Evolutionary conservation across 2,797 vertebrate species (phyloP).

Genomic region (Lepus oiostolus): DNA sequence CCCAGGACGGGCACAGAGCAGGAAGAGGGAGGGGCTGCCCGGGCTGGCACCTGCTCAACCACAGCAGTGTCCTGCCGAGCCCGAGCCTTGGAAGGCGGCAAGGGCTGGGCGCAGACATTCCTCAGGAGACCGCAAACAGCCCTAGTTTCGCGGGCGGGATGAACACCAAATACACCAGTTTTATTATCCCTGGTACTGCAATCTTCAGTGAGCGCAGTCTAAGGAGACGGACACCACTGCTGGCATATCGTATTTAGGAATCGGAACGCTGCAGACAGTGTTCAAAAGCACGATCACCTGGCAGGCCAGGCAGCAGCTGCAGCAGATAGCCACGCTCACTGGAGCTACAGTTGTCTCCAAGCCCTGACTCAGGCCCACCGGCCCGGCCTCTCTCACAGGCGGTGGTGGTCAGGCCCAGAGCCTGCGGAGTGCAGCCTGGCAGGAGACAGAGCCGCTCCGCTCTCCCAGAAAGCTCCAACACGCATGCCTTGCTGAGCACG

Average conservation of each 20-base stretch:
- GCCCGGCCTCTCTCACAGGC: not conserved
- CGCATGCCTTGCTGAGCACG: not conserved
- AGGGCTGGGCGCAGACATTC: not conserved
- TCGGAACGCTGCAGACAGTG: not conserved
- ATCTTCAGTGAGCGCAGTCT: not conserved
- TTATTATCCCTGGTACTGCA: not conserved
- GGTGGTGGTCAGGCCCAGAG: not conserved
- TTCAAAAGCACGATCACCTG: not conserved
- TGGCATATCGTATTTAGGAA: not conserved
- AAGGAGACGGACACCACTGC: not conserved
- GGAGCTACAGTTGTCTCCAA: not conserved
- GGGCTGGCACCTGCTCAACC: not conserved
- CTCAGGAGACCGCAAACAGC: not conserved
- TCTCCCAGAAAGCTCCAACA: not conserved
- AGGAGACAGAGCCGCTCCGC: not conserved
- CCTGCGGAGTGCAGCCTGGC: not conserved
- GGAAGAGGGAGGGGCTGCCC: not conserved
- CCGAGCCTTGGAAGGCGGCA: no score
- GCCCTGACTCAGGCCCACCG: not conserved
- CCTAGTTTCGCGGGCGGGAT: not conserved
- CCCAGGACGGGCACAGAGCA: not conserved
- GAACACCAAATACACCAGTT: not conserved
- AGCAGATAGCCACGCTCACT: not conserved
- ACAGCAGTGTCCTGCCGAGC: not conserved
- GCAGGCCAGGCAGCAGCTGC: constrained; percentile 6